These are phyloP conservation scores for Corynorhinus townsendii DNA, from an alignment of 2,113 vertebrate genomes.

Conservation along the genomic window DNA sequence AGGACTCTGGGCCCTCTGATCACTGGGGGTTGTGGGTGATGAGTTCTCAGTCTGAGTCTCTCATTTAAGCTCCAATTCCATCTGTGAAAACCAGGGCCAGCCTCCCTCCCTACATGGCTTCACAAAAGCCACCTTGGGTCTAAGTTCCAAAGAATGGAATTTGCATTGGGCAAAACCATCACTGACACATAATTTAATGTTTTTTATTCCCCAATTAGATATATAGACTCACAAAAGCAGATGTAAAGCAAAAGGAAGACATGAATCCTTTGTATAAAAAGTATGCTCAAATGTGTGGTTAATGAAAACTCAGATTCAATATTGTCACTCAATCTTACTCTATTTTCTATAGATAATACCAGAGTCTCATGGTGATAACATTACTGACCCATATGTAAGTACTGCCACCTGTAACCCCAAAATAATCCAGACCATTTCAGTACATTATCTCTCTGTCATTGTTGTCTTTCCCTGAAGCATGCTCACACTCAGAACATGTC, in stretches of 20 bases:
- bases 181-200: background rate
- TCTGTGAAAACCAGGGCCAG: background rate
- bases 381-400: conserved; percentile 27
- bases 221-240: background rate
- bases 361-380: background rate
- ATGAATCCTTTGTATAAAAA: background rate
- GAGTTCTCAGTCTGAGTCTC: background rate
- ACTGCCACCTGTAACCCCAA: background rate
- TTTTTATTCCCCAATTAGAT: background rate
- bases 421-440: rapidly evolving
- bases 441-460: background rate
- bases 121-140: background rate
- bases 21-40: background rate
- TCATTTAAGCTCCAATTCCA: background rate
- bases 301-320: background rate
- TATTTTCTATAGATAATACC: background rate
- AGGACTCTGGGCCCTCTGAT: background rate
- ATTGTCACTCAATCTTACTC: background rate
- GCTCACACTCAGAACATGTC: background rate
- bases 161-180: background rate
- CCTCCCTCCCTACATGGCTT: background rate
- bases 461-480: background rate
- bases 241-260: background rate
- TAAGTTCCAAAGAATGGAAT: background rate
- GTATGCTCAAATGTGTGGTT: background rate